These are phyloP conservation scores for Donacobius atricapilla DNA, from an alignment of 2,113 vertebrate species.

Conservation along the genomic window DNA sequence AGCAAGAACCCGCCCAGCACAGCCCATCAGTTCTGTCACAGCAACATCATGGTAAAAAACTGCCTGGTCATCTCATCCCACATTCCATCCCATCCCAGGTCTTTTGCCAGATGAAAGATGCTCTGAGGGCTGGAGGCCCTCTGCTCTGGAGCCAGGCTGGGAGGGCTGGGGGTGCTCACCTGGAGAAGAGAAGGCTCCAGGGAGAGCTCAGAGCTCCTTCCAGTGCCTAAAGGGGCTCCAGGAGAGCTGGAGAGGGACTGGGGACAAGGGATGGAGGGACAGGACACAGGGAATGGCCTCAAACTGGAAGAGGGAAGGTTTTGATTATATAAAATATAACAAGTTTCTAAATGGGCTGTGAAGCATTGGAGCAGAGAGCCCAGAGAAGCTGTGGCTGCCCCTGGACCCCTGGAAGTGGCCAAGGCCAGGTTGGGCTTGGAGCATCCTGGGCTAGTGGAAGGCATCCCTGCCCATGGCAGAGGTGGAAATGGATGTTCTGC, in stretches of 20 bases:
- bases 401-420: neutral
- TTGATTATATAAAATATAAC: neutral
- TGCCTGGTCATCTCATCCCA: neutral
- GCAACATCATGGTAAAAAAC: neutral
- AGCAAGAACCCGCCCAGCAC: neutral
- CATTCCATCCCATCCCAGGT: neutral
- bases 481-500: neutral
- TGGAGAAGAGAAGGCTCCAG: neutral
- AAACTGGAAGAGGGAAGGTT: neutral
- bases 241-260: neutral
- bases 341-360: neutral
- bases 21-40: neutral
- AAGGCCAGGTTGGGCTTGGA: neutral
- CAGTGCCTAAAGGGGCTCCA: neutral
- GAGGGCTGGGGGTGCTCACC: neutral
- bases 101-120: neutral
- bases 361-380: neutral
- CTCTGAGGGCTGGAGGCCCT: fast-evolving
- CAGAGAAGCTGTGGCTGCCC: neutral
- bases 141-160: neutral
- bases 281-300: neutral
- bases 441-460: fast-evolving
- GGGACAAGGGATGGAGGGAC: neutral
- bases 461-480: neutral
- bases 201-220: neutral